These are phyloP conservation scores for Sebastes paucispinis DNA, from an alignment of 2,797 vertebrate genomes.

Conservation along the genomic window DNA sequence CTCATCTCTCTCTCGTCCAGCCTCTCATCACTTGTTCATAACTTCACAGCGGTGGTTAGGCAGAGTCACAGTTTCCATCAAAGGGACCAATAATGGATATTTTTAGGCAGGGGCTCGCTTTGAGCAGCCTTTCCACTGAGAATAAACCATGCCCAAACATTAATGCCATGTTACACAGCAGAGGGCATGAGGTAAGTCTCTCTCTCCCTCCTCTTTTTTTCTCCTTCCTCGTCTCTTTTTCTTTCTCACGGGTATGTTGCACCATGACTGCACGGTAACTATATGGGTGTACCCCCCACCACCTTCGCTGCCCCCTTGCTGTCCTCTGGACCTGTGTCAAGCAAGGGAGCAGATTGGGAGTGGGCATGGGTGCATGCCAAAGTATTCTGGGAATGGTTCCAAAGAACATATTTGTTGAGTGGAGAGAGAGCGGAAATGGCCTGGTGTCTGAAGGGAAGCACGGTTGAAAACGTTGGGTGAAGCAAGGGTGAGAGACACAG, in stretches of 20 bases:
- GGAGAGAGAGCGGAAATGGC: slow-evolving; percentile 82
- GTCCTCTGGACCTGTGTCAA: slow-evolving; percentile 81
- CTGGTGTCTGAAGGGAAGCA: slow-evolving; percentile 75
- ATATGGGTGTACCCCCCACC: slow-evolving; percentile 51
- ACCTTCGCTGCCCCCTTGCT: slow-evolving; percentile 69
- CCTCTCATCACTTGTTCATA: slow-evolving; percentile 77
- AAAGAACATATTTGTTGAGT: slow-evolving; percentile 88
- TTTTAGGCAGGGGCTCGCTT: slow-evolving; percentile 64
- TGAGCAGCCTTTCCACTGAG: slow-evolving; percentile 48
- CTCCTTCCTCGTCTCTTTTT: slow-evolving; percentile 2
- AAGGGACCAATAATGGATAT: slow-evolving; percentile 62
- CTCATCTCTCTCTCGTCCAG: slow-evolving; percentile 63
- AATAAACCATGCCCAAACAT: slow-evolving; percentile 63
- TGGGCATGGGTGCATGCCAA: slow-evolving; percentile 79
- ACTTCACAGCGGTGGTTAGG: slow-evolving; percentile 54
- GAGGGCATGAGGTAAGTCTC: slow-evolving; percentile 26
- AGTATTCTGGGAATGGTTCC: slow-evolving; percentile 84
- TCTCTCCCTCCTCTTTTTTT: background rate
- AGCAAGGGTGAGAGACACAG: slow-evolving; percentile 74
- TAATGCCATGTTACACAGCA: slow-evolving; percentile 52
- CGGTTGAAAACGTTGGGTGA: slow-evolving; percentile 74
- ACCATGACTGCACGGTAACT: slow-evolving; percentile 52
- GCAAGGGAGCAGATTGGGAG: slow-evolving; percentile 75
- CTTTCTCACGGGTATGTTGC: slow-evolving; percentile 21
- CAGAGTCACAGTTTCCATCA: slow-evolving; percentile 73